Evolutionary conservation across 2,888 invertebrate genomes (phyloP), one percentile per base, ranked within the genome.

Genomic region (Phaedon cochleariae): DNA sequence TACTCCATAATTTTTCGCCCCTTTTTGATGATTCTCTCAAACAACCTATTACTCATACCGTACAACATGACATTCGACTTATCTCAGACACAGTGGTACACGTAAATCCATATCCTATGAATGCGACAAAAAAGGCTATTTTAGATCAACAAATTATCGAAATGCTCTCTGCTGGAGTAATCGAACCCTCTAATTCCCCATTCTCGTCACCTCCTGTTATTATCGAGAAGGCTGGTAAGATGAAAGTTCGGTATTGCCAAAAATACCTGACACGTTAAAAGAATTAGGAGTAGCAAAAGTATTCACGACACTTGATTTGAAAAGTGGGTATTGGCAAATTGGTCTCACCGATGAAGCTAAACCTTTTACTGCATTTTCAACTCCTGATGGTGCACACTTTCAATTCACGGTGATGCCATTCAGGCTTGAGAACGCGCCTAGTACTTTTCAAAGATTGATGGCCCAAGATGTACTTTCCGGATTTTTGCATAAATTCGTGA

Each of bases 401-500:
- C 31, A 34, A 5, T 34, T 34, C 31, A 9, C 10, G 2, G 31
- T 34, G 6, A 34, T 34, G 31, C 31, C 31, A 9, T 34, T 34
- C 10, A 10, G 67, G 0, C 48, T 63, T 10, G 49, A 59, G n/a
- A 67, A 57, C 15, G 57, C 65, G 10, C 48, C 62, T 21, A n/a
- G 48, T 10, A 62, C 62, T 0, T 65, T 65, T 31, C 58, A 57
- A 20, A 49, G 31, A 48, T 34, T 65, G n/a, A 63, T 64, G 58
- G 22, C 55, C 6, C 26, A 26, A 26, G 31, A 34, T 9, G 31
- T 34, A 1, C 26, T 59, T 7, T 21, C 48, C 0, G 59, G 54
- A 0, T 52, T 20, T n/a, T 21, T 52, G 5, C 18, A 52, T 21
- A 45, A 58, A 17, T 52, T 63, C 22, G 51, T 41, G 5, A 57